These are phyloP conservation scores for Spinibarbus caldwelli DNA, from an alignment of 2,797 vertebrate species.

Conservation along the genomic window DNA sequence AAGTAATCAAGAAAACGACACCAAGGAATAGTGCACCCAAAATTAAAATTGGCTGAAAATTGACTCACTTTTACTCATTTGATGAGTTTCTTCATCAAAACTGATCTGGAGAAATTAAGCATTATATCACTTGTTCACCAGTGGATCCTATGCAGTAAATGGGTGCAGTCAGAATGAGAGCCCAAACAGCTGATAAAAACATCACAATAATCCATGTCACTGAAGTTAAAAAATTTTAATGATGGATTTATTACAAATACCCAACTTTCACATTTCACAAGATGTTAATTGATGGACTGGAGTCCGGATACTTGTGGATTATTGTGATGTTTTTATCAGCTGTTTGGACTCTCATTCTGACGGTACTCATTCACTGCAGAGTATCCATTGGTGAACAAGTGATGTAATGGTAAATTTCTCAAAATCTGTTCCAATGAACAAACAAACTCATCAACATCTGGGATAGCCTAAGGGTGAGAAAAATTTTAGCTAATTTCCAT, in stretches of 20 bases:
- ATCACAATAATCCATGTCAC: neutral
- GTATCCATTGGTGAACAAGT: neutral
- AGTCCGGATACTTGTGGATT: neutral
- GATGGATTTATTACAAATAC: neutral
- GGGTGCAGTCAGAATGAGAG: neutral
- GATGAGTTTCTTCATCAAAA: neutral
- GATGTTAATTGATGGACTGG: neutral
- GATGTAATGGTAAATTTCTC: neutral
- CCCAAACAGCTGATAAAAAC: neutral
- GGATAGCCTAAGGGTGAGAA: neutral
- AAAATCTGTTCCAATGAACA: neutral
- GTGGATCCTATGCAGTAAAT: neutral
- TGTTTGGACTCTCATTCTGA: neutral
- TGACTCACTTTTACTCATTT: too few relatives aligned
- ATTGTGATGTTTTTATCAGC: neutral
- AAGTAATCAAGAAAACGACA: neutral
- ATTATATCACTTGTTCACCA: neutral
- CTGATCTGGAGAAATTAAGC: neutral
- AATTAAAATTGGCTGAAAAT: neutral
- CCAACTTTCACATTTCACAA: neutral
- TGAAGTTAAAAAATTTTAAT: too few relatives aligned
- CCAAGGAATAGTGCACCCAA: neutral
- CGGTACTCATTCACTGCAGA: neutral
- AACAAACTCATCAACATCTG: neutral
- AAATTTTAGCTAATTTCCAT: neutral